Percentiles rank a stretch among this genome's conserved stretches.
Conservation (phyloP, 2,113 vertebrate species). For the Tauraco erythrolophus region DNA sequence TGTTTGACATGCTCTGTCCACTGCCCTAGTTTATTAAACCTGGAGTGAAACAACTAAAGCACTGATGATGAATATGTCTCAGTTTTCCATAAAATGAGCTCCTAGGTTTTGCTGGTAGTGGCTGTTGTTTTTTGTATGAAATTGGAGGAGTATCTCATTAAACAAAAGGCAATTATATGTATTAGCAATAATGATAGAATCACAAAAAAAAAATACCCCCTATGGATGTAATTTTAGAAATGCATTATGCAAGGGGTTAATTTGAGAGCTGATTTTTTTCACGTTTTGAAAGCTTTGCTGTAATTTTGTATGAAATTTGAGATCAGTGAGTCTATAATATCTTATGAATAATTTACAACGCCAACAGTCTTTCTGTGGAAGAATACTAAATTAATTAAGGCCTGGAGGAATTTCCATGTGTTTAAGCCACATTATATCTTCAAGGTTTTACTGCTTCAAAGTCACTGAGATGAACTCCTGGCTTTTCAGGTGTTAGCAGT, state of each 20-base stretch:
- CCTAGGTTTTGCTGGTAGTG: neutral
- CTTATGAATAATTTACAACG: constrained; percentile 78
- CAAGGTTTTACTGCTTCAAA: constrained; percentile 75
- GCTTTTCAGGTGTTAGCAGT: constrained; percentile 60
- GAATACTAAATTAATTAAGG: constrained; percentile 80
- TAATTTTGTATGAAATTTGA: constrained; percentile 75
- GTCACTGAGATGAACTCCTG: constrained; percentile 59
- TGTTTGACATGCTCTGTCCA: neutral
- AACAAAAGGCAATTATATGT: constrained; percentile 56
- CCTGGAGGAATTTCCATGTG: constrained; percentile 77
- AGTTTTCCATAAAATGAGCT: neutral
- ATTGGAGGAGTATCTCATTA: constrained; percentile 33
- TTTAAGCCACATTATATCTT: constrained; percentile 75
- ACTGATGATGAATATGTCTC: neutral
- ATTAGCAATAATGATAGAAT: constrained; percentile 50
- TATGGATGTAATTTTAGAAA: constrained; percentile 53
- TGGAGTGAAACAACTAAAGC: neutral
- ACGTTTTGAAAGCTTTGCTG: constrained; percentile 66
- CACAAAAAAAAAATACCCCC: neutral
- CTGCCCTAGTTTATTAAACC: neutral
- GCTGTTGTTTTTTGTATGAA: constrained; percentile 23
- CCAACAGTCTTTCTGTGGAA: constrained; percentile 76
- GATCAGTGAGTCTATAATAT: constrained; percentile 75
- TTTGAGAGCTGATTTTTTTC: constrained; percentile 34
- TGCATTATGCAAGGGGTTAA: constrained; percentile 66